Conservation (phyloP, 2,113 vertebrate species). For the Cacatua alba region DNA sequence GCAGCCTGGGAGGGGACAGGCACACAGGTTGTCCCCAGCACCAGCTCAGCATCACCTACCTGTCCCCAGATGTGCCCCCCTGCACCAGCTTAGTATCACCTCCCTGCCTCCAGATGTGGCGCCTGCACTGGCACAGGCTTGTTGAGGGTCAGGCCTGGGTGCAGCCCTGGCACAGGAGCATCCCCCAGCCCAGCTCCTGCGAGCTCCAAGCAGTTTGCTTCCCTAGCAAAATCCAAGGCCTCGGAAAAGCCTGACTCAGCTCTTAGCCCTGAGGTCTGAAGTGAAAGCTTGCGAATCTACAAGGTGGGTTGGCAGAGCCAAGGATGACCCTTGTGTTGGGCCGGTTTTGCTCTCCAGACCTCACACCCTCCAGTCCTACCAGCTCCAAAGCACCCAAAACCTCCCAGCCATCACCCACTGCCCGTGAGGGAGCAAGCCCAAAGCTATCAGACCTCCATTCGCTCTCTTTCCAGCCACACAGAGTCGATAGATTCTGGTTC, state of each 20-base stretch:
- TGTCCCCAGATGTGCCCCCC: not conserved
- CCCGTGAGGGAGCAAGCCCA: not conserved
- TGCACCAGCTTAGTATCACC: not conserved
- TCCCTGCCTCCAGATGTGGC: not conserved
- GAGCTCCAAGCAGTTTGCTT: not conserved
- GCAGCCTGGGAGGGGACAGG: not conserved
- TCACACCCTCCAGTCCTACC: not conserved
- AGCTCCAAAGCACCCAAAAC: not conserved
- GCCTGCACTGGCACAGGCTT: not conserved
- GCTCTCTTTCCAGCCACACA: accelerated
- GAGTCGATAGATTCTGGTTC: accelerated
- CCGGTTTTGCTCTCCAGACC: not conserved
- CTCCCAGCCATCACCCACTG: not conserved
- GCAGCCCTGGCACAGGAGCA: not conserved
- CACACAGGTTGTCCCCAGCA: not conserved
- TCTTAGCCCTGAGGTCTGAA: not conserved
- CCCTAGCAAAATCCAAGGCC: conserved; percentile 21
- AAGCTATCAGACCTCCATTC: not conserved
- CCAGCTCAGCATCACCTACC: not conserved
- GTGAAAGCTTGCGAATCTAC: conserved; percentile 48
- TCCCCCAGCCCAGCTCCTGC: not conserved
- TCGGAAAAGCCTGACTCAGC: conserved; percentile 52
- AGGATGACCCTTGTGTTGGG: not conserved
- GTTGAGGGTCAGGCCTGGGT: not conserved
- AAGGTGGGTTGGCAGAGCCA: not conserved